Percentiles rank a stretch among this genome's conserved stretches.
Conservation (phyloP, 2,113 vertebrate genomes). For the Megaceryle torquata region DNA sequence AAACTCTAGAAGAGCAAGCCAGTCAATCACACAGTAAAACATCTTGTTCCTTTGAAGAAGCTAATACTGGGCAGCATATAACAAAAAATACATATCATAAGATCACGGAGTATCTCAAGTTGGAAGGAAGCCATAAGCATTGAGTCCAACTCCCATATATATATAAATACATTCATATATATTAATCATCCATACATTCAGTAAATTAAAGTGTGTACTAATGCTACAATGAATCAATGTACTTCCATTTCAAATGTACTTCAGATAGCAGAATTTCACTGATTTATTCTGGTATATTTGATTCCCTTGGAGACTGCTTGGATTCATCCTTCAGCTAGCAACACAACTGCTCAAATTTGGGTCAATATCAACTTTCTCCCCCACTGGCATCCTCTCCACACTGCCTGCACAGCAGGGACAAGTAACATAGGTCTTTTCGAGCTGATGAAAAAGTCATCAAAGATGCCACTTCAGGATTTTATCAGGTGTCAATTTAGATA, state of each 20-base stretch:
- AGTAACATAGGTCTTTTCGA: rapidly evolving
- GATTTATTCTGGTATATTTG: background rate
- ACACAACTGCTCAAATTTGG: background rate
- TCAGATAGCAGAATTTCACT: background rate
- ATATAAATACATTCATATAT: too few species aligned
- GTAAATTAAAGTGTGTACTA: background rate
- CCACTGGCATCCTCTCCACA: background rate
- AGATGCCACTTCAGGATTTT: background rate
- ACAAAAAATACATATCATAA: background rate
- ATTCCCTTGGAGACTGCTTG: background rate
- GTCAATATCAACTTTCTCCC: background rate
- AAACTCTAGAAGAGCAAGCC: background rate
- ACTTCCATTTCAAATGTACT: background rate
- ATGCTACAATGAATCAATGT: background rate
- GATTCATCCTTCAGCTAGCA: background rate
- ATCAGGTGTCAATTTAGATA: background rate
- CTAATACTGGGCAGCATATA: background rate
- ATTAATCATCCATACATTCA: background rate
- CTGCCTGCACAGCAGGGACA: background rate
- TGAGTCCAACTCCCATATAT: background rate
- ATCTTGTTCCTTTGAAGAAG: background rate
- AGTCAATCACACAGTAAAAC: background rate
- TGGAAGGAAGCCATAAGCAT: background rate
- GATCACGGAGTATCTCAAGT: background rate
- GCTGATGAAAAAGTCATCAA: background rate